Percentiles rank a stretch among this genome's conserved stretches.
phyloP scores from a whole-genome alignment of 64 coral and sea anemone genomes.

The Cladopsammia gracilis region DNA sequence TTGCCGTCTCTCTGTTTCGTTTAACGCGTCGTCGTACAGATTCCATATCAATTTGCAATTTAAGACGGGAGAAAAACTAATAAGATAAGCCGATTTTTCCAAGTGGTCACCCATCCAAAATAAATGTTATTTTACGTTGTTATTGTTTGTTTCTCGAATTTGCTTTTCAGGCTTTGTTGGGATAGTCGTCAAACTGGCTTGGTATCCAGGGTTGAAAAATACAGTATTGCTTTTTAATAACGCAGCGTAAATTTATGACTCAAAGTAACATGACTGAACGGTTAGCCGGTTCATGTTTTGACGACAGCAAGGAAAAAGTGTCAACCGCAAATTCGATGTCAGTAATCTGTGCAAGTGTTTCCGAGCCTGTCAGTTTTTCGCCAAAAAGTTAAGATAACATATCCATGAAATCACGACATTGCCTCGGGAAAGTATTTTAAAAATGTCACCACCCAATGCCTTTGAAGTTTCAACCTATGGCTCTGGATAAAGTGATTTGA shows the following conservation, averaged over 20 bases:
- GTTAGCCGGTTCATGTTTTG: background rate
- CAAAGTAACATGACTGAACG: background rate
- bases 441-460: conserved; percentile 49
- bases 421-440: conserved; percentile 40
- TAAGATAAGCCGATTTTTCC: conserved; percentile 50
- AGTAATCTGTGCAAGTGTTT: conserved; percentile 1
- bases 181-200: background rate
- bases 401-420: background rate
- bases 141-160: conserved; percentile 11
- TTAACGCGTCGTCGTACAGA: background rate
- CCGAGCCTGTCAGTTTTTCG: conserved; percentile 31
- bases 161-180: background rate
- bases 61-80: conserved; percentile 28
- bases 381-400: conserved; percentile 17
- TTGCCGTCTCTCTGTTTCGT: no score
- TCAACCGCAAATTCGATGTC: background rate
- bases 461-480: conserved; percentile 10
- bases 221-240: no score
- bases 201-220: background rate
- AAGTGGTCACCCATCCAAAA: conserved; percentile 31
- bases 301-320: background rate
- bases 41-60: conserved; percentile 28
- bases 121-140: conserved; percentile 36
- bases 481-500: conserved; percentile 20
- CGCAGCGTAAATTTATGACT: no score